A percentile compares a stretch with the other conserved stretches of the same genome.
Conservation (phyloP, 2,888 invertebrate species). For the Yponomeuta plumbellus region DNA sequence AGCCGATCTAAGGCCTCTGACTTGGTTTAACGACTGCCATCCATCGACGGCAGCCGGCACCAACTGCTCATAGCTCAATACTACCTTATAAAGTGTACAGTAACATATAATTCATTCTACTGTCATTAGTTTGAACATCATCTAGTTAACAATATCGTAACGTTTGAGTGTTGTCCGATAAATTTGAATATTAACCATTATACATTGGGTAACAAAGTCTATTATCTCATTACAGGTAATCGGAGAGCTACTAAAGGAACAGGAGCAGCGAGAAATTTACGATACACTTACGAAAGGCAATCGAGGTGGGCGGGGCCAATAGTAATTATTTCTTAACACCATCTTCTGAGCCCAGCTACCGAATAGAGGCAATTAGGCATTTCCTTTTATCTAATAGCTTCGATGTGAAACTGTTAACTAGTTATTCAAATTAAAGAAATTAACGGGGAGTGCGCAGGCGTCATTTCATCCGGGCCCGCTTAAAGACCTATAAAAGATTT, state of each 20-base stretch:
- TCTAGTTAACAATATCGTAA: slow-evolving; percentile 36
- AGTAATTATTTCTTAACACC: slow-evolving; percentile 74
- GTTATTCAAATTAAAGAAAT: slow-evolving; percentile 17
- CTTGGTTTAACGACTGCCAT: too few relatives aligned
- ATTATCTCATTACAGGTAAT: slow-evolving; percentile 18
- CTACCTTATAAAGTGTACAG: slow-evolving; percentile 40
- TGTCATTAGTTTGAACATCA: slow-evolving; percentile 43
- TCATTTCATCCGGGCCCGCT: neutral
- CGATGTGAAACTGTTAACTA: slow-evolving; percentile 50
- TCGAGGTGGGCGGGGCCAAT: slow-evolving; percentile 62
- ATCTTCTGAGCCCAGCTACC: slow-evolving; percentile 59
- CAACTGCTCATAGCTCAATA: slow-evolving; percentile 32
- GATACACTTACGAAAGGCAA: slow-evolving; percentile 65
- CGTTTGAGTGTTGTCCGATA: slow-evolving; percentile 9
- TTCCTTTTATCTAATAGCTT: slow-evolving; percentile 51
- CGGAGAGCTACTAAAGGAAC: neutral
- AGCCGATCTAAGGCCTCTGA: slow-evolving; percentile 31
- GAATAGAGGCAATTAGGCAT: slow-evolving; percentile 52
- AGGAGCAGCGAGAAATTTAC: slow-evolving; percentile 10
- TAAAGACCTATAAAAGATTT: slow-evolving; percentile 31
- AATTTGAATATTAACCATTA: slow-evolving; percentile 11
- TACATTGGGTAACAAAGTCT: slow-evolving; percentile 16
- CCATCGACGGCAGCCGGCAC: too few relatives aligned
- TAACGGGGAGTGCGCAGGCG: slow-evolving; percentile 15
- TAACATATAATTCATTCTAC: slow-evolving; percentile 47